Conservation (phyloP, 2,113 vertebrate species). For the Promerops cafer region DNA sequence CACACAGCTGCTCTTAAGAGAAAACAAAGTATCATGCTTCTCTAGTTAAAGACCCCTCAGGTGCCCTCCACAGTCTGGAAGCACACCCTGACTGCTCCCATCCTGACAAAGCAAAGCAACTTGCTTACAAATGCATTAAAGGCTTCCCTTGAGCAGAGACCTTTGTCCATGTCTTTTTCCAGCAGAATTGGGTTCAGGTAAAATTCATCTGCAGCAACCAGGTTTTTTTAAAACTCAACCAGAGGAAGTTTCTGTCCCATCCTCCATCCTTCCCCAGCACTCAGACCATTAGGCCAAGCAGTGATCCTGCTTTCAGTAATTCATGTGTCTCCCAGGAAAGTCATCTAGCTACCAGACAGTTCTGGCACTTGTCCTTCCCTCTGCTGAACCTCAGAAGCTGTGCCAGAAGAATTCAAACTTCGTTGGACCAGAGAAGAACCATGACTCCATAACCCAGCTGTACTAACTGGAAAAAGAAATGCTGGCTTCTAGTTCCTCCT, state of each 20-base stretch:
- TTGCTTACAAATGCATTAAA: background rate
- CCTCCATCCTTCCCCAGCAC: background rate
- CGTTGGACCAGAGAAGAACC: background rate
- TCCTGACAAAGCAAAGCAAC: background rate
- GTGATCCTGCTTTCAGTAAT: background rate
- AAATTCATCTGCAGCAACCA: background rate
- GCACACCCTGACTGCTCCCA: background rate
- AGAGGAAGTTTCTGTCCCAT: background rate
- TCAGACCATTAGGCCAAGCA: background rate
- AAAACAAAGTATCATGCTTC: rapidly evolving
- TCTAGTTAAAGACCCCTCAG: background rate
- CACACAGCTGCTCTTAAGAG: background rate
- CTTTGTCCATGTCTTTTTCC: background rate
- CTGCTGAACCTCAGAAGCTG: background rate
- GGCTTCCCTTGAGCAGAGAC: background rate
- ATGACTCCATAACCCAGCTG: background rate
- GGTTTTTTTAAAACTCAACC: background rate
- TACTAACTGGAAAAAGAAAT: background rate
- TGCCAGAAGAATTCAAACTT: background rate
- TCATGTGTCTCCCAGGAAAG: background rate
- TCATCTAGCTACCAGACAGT: background rate
- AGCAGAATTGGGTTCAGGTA: background rate
- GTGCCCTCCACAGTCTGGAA: rapidly evolving
- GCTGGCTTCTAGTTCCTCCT: background rate
- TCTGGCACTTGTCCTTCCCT: background rate